Percentiles rank a stretch among this genome's conserved stretches.
Evolutionary conservation across 2,888 invertebrate species (phyloP).

Genomic region (Orthosia incerta): DNA sequence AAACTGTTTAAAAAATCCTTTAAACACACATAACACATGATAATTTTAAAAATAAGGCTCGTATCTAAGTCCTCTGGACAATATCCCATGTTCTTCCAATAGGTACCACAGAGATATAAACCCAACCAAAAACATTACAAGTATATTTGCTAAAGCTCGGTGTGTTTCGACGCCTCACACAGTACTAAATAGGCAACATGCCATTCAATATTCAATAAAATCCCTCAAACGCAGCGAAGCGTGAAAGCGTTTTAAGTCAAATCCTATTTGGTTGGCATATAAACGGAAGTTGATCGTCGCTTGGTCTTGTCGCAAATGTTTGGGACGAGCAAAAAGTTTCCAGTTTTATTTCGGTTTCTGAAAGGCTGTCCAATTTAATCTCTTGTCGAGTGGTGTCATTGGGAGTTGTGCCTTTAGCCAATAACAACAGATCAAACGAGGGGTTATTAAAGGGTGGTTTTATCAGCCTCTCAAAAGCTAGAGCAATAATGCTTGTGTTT

Average conservation of each 20-base stretch:
- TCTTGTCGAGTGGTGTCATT: slow-evolving; percentile 12
- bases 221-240: slow-evolving; percentile 46
- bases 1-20: no score
- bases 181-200: slow-evolving; percentile 41
- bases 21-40: no score
- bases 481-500: neutral
- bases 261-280: slow-evolving; percentile 50
- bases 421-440: slow-evolving; percentile 8
- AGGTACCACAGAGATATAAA: no score
- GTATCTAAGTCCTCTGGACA: no score
- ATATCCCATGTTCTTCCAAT: no score
- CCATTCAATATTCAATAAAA: slow-evolving; percentile 60
- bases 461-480: neutral
- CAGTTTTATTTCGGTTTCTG: slow-evolving; percentile 32
- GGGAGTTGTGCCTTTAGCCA: neutral
- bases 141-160: neutral
- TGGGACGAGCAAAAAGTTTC: slow-evolving; percentile 5
- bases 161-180: slow-evolving; percentile 17
- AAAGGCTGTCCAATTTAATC: slow-evolving; percentile 22
- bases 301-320: slow-evolving; percentile 27
- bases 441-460: neutral
- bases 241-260: slow-evolving; percentile 59
- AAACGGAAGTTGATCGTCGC: slow-evolving; percentile 42
- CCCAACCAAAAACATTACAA: no score
- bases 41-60: no score